Percentiles rank a stretch among this genome's conserved stretches.
These are phyloP conservation scores for Aldrovandia affinis DNA, from an alignment of 2,797 vertebrate genomes.

Conservation along the genomic window DNA sequence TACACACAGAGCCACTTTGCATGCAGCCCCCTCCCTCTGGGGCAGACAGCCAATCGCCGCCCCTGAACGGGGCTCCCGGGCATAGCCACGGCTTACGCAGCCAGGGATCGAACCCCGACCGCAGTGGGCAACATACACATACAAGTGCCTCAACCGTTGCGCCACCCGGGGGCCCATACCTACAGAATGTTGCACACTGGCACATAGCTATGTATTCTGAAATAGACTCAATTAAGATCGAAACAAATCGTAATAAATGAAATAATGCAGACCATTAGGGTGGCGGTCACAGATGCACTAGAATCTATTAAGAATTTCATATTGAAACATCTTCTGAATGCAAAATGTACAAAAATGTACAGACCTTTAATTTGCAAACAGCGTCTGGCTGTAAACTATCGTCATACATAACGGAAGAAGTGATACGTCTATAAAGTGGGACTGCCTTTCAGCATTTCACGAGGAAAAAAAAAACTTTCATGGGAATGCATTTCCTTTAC, in stretches of 20 bases:
- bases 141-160: too few species aligned
- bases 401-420: not conserved
- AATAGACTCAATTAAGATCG: not conserved
- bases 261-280: not conserved
- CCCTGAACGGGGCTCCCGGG: too few species aligned
- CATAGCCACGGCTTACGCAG: too few species aligned
- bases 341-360: not conserved
- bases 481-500: not conserved
- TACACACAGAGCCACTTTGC: too few species aligned
- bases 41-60: too few species aligned
- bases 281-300: not conserved
- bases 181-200: not conserved
- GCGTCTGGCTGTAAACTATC: conserved; percentile 18
- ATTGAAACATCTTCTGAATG: not conserved
- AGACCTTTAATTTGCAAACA: conserved; percentile 46
- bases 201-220: not conserved
- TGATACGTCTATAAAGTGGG: conserved; percentile 31
- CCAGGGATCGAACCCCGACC: too few species aligned
- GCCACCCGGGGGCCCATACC: too few species aligned
- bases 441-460: conserved; percentile 29
- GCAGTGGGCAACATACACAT: too few species aligned
- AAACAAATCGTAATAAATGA: not conserved
- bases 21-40: too few species aligned
- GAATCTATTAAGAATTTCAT: not conserved
- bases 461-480: not conserved